Percentiles rank a stretch among this genome's conserved stretches.
Conservation (phyloP, 2,797 vertebrate species). For the Alcedo atthis region DNA sequence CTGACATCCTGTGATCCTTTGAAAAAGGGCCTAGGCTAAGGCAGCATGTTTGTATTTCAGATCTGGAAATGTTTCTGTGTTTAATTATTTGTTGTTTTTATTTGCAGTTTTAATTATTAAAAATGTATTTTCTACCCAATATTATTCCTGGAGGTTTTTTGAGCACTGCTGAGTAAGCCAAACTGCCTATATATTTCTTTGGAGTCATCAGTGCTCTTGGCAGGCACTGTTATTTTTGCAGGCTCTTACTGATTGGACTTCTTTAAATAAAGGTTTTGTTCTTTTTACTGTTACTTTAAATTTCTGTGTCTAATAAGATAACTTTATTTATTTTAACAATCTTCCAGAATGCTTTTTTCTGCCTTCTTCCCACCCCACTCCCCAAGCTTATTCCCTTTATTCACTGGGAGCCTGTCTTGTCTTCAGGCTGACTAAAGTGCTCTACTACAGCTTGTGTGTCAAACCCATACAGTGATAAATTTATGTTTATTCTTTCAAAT, state of each 20-base stretch:
- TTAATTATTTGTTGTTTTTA: not conserved
- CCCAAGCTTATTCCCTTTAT: not conserved
- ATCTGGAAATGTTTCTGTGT: not conserved
- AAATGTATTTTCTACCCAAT: not conserved
- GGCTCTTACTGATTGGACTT: not conserved
- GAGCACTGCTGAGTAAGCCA: not conserved
- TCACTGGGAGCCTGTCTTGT: not conserved
- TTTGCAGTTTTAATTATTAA: not conserved
- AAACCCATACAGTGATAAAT: not conserved
- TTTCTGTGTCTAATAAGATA: not conserved
- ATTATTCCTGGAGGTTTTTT: not conserved
- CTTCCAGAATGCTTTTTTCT: not conserved
- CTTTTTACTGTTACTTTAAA: not conserved
- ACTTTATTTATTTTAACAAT: not conserved
- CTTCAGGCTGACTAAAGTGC: not conserved
- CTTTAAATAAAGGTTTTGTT: not conserved
- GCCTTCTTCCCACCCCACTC: accelerated
- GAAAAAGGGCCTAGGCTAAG: not conserved
- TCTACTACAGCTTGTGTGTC: not conserved
- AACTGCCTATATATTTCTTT: constrained; percentile 9
- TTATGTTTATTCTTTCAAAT: not conserved
- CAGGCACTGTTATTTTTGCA: not conserved
- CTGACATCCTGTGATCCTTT: not conserved
- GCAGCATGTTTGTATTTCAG: not conserved
- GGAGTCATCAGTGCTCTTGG: not conserved